A percentile compares a stretch with the other conserved stretches of the same genome.
Evolutionary conservation across 1,140 invertebrate species (phyloP).

Genomic region (Micrasema minimum): DNA sequence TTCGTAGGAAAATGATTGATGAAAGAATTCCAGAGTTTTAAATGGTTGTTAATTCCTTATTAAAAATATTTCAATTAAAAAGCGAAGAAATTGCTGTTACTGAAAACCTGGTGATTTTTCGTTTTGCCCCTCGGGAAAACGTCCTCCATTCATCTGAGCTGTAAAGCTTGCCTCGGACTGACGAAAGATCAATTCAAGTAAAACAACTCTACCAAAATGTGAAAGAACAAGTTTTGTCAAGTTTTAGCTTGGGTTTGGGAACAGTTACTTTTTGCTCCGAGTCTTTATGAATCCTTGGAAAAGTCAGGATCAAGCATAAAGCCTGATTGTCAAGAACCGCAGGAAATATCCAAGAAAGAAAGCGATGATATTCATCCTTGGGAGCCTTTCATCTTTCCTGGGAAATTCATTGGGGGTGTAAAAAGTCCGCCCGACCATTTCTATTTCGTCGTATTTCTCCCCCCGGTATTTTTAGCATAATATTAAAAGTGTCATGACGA

Average conservation of each 20-base stretch:
- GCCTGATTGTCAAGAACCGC: constrained; percentile 7
- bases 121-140: neutral
- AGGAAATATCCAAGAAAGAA: constrained; percentile 7
- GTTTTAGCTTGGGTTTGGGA: neutral
- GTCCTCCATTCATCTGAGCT: neutral
- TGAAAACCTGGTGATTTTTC: constrained; percentile 3
- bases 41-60: neutral
- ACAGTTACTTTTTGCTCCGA: neutral
- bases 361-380: constrained; percentile 11
- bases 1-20: neutral
- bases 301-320: neutral
- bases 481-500: constrained; percentile 21
- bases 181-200: neutral
- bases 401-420: neutral
- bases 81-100: neutral
- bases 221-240: neutral
- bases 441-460: constrained; percentile 1
- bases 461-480: constrained; percentile 10
- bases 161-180: neutral
- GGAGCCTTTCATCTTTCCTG: constrained; percentile 10
- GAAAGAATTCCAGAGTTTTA: neutral
- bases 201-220: neutral
- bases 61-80: constrained; percentile 1
- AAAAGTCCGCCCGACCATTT: neutral
- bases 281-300: neutral